Conservation (phyloP, 2,797 vertebrate species). For the Strix occidentalis region DNA sequence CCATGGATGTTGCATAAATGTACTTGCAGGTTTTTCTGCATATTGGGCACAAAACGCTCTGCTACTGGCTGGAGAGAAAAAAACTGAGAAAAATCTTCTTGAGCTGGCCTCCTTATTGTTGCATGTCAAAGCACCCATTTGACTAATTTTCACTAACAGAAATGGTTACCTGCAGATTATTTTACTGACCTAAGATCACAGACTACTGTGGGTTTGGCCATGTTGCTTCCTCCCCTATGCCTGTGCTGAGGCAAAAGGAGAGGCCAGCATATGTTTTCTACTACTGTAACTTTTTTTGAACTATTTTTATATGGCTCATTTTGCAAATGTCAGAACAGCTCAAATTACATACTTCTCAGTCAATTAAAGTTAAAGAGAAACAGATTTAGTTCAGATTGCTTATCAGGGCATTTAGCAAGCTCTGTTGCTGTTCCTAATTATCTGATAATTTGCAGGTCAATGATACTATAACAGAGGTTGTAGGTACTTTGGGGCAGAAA, state of each 20-base stretch:
- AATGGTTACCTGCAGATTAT: not conserved
- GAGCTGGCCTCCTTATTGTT: not conserved
- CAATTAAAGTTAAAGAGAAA: not conserved
- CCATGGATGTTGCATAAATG: not conserved
- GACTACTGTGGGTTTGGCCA: not conserved
- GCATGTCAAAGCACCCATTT: not conserved
- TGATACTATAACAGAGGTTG: not conserved
- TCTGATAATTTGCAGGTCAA: not conserved
- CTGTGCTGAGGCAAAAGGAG: not conserved
- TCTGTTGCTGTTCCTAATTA: not conserved
- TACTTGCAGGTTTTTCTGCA: not conserved
- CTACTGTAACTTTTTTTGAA: not conserved
- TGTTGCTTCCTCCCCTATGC: fast-evolving
- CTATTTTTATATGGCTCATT: not conserved
- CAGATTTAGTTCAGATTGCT: not conserved
- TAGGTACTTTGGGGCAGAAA: not conserved
- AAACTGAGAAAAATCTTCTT: not conserved
- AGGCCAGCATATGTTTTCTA: not conserved
- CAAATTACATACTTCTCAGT: not conserved
- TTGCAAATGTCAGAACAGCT: not conserved
- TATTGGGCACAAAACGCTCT: not conserved
- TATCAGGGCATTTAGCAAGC: not conserved
- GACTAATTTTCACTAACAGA: not conserved
- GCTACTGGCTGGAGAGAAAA: not conserved
- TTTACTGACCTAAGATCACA: not conserved